Evolutionary conservation across 2,797 vertebrate species (phyloP).

Genomic region (Protonibea diacanthus): DNA sequence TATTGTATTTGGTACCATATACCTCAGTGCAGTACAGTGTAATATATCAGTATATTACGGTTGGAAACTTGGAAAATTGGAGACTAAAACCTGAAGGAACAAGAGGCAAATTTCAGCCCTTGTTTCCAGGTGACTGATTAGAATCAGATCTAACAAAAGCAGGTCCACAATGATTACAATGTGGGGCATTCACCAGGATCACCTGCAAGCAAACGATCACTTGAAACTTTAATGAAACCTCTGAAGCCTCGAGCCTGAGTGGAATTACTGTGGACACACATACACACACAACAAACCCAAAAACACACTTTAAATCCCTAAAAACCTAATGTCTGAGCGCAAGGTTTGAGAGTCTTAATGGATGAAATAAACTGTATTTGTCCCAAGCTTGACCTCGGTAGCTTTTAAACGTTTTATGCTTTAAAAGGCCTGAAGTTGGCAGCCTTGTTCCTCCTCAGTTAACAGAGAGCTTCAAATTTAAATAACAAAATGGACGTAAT

Average conservation of each 20-base stretch:
- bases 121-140: not conserved
- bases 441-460: not conserved
- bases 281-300: not conserved
- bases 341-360: not conserved
- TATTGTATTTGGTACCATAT: not conserved
- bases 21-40: not conserved
- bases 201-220: slow-evolving; percentile 16
- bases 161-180: slow-evolving; percentile 10
- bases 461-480: slow-evolving; percentile 7
- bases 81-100: not conserved
- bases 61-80: not conserved
- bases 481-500: not conserved
- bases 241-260: slow-evolving; percentile 21
- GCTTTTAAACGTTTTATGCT: slow-evolving; percentile 9
- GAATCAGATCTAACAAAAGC: not conserved
- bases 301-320: not conserved
- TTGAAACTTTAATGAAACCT: slow-evolving; percentile 31
- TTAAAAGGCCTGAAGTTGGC: slow-evolving; percentile 16
- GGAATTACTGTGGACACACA: slow-evolving; percentile 15
- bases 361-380: not conserved
- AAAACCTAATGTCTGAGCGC: slow-evolving; percentile 1
- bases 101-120: not conserved
- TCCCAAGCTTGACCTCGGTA: slow-evolving; percentile 11
- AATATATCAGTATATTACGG: not conserved
- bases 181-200: slow-evolving; percentile 6